Evolutionary conservation across 2,797 vertebrate species (phyloP).

Genomic region (Fistularia tabacaria): DNA sequence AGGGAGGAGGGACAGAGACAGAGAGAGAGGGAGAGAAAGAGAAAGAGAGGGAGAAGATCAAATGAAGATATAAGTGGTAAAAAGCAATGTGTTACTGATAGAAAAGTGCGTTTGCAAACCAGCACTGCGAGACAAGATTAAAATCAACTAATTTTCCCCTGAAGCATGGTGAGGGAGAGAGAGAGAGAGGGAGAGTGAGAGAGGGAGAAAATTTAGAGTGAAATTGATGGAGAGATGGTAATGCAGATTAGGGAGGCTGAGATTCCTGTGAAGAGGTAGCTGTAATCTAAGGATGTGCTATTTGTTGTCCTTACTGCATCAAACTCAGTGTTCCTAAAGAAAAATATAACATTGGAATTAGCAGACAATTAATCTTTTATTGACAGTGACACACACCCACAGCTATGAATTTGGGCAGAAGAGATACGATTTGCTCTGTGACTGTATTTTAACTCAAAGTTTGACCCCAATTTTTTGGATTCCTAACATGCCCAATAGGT

Average conservation of each 20-base stretch:
- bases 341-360: not conserved
- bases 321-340: too few species aligned
- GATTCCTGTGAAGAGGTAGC: conserved; percentile 11
- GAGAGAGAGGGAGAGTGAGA: not conserved
- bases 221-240: conserved; percentile 3
- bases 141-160: conserved; percentile 61
- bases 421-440: too few species aligned
- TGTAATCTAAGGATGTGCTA: conserved; percentile 8
- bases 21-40: not conserved
- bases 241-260: conserved; percentile 2
- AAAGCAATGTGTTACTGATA: conserved; percentile 40
- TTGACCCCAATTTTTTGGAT: not conserved
- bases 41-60: conserved; percentile 12
- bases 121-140: conserved; percentile 52
- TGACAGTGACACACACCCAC: too few species aligned
- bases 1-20: not conserved
- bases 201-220: conserved; percentile 9
- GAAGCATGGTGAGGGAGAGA: conserved; percentile 26
- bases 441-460: too few species aligned
- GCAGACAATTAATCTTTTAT: not conserved
- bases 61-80: conserved; percentile 51
- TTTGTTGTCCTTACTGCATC: conserved; percentile 14
- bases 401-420: too few species aligned
- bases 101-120: conserved; percentile 55
- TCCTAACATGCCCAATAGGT: conserved; percentile 2